A percentile compares a stretch with the other conserved stretches of the same genome.
These are phyloP conservation scores for Circaetus cinerascens DNA, from an alignment of 2,113 vertebrate species.

Conservation along the genomic window DNA sequence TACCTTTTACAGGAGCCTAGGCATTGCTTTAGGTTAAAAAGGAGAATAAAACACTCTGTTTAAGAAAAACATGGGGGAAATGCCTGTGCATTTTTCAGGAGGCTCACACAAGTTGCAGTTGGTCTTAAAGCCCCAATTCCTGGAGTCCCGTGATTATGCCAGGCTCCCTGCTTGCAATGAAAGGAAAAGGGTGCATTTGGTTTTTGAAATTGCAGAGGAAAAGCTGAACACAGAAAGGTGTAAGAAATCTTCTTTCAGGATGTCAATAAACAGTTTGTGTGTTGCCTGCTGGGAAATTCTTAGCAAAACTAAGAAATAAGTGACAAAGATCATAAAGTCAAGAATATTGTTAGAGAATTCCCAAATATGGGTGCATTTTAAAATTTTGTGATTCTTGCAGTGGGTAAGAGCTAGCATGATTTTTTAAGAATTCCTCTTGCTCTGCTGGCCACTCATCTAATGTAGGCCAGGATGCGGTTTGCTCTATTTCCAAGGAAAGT, in stretches of 20 bases:
- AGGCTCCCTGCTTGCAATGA: neutral
- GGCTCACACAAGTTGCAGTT: neutral
- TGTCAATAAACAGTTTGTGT: neutral
- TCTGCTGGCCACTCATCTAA: neutral
- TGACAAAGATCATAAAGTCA: neutral
- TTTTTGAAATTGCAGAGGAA: neutral
- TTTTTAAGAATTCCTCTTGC: neutral
- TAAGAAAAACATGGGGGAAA: neutral
- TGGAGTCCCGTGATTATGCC: neutral
- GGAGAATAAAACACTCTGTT: neutral
- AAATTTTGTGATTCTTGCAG: neutral
- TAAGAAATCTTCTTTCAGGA: neutral
- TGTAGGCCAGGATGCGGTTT: rapidly evolving
- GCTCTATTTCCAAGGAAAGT: neutral
- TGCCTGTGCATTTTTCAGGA: neutral
- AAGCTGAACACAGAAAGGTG: neutral
- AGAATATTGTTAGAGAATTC: neutral
- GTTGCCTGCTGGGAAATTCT: neutral
- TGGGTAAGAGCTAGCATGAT: neutral
- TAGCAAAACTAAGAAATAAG: neutral
- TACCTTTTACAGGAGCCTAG: neutral
- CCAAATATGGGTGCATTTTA: neutral
- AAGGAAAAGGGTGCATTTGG: neutral
- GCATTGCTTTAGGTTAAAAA: neutral
- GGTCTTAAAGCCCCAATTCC: neutral